Evolutionary conservation across 2,888 invertebrate species (phyloP).

Genomic region (Dynastes maya): DNA sequence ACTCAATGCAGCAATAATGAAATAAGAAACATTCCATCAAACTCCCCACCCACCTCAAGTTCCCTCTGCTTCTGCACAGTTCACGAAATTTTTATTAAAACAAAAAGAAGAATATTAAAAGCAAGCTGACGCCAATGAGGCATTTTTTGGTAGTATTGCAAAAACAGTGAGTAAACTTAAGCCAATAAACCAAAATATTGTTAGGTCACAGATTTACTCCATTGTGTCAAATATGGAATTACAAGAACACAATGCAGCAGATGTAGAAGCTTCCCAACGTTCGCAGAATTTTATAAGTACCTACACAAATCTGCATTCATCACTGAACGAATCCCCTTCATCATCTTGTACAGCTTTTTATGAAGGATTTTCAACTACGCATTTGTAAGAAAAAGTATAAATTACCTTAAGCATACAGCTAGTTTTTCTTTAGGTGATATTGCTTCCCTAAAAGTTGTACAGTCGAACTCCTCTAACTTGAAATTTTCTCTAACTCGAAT

Average conservation of each 20-base stretch:
- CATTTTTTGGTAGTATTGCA: background rate
- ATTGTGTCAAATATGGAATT: background rate
- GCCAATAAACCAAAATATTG: conserved; percentile 3
- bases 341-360: background rate
- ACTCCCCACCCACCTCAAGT: background rate
- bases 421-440: conserved; percentile 46
- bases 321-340: background rate
- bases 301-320: background rate
- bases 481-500: too few relatives aligned
- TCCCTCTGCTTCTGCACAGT: background rate
- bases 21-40: background rate
- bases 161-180: background rate
- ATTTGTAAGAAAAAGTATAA: background rate
- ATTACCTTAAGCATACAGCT: conserved; percentile 48
- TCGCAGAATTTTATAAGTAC: background rate
- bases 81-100: background rate
- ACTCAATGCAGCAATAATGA: background rate
- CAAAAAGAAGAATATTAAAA: background rate
- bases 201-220: conserved; percentile 3
- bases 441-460: conserved; percentile 43
- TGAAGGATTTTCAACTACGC: background rate
- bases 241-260: background rate
- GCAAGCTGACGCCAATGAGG: background rate
- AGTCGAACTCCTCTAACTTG: too few relatives aligned
- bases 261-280: background rate